Evolutionary conservation across 1,140 invertebrate genomes (phyloP), one percentile per base, ranked within the genome.

Genomic region (Thalassaphorura encarpata): DNA sequence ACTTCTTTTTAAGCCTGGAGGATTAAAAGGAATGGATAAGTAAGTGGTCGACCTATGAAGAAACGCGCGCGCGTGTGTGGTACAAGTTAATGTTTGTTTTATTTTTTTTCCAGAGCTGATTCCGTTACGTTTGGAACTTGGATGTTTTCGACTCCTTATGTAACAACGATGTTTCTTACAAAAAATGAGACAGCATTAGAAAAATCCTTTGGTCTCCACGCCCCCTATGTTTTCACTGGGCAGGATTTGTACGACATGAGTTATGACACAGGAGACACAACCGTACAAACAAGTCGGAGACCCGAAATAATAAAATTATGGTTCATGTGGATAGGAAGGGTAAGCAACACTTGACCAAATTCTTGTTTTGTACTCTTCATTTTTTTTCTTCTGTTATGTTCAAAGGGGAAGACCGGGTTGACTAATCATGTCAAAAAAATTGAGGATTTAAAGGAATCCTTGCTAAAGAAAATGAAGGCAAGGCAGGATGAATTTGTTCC

Each of bases 241-340:
- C 19, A 19, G 4, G 48, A 33, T 0, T 3, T 27, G 2, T 31
- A 52, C 42, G 29, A 56, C 27, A 6, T 18, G 1, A 29, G 24
- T 8, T 56, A 40, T 18, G 50, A 56, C 31, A 42, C 18, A 18
- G 92, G 92, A 0, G 93, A 97, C 69, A 95, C 95, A 67, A 86
- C 93, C 57, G 82, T 97, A 15, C 84, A 86, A 68, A 93, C 92
- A 67, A 93, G 93, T 0, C 77, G 93, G 15, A 79, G 89, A 58
- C 91, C 89, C 8, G 93, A 97, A 67, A 87, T 95, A 1, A 77
- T 95, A 41, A 97, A 97, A 70, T 87, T 96, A 66, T 97, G 93
- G 92, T 83, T 92, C 61, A 93, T 94, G 89, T 97, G 93, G 92
- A 89, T 89, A 67, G 87, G 87, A 36, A 11, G n/a, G n/a, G n/a